Percentiles rank a stretch among this genome's conserved stretches.
These are phyloP conservation scores for Cotesia vestalis DNA, from an alignment of 1,140 invertebrate genomes.

Conservation along the genomic window DNA sequence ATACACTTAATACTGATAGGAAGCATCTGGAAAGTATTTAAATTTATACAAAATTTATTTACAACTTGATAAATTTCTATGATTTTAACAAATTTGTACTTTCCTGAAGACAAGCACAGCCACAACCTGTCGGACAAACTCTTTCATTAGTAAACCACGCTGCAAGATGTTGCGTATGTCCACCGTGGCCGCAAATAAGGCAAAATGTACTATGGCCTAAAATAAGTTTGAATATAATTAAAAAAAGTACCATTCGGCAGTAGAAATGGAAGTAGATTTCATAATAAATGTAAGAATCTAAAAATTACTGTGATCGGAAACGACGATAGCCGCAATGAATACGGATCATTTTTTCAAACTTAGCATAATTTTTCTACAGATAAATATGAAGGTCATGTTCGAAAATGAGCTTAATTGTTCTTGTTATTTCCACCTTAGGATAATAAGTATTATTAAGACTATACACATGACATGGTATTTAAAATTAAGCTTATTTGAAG, in stretches of 20 bases:
- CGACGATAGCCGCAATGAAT: too few relatives aligned
- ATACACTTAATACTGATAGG: too few relatives aligned
- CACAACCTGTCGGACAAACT: constrained; percentile 84
- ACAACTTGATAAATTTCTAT: constrained; percentile 36
- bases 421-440: too few relatives aligned
- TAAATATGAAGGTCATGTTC: too few relatives aligned
- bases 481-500: too few relatives aligned
- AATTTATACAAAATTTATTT: not conserved
- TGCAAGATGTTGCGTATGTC: constrained; percentile 83
- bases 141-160: constrained; percentile 79
- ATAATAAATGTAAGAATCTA: not conserved
- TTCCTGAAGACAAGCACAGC: constrained; percentile 84
- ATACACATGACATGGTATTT: too few relatives aligned
- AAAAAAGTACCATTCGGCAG: too few relatives aligned
- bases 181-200: constrained; percentile 88
- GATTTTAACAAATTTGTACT: constrained; percentile 57
- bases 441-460: too few relatives aligned
- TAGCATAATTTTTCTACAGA: too few relatives aligned
- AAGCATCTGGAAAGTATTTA: too few relatives aligned
- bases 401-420: too few relatives aligned
- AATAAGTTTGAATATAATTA: constrained; percentile 29
- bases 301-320: not conserved
- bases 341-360: too few relatives aligned
- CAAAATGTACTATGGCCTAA: constrained; percentile 80
- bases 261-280: constrained; percentile 9